Conservation (phyloP, 2,888 invertebrate species). For the Alentia gelatinosa region DNA sequence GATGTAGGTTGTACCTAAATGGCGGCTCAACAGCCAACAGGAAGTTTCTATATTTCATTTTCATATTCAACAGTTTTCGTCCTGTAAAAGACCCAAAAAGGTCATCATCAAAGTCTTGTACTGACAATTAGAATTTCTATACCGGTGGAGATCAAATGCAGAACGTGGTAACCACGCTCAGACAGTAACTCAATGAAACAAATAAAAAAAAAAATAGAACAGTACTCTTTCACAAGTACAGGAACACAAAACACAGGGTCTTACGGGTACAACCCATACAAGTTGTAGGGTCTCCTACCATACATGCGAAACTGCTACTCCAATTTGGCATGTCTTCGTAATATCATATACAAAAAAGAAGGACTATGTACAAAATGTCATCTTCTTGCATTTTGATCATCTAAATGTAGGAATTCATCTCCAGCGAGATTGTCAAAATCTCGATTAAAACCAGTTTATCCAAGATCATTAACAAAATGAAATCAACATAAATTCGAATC, state of each 20-base stretch:
- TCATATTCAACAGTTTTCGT: not conserved
- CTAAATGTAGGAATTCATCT: conserved; percentile 10
- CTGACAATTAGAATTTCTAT: not conserved
- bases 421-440: conserved; percentile 20
- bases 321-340: not conserved
- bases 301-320: not conserved
- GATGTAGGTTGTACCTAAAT: not conserved
- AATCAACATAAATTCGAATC: not conserved
- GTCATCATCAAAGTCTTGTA: not conserved
- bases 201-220: not conserved
- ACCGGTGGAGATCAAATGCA: not conserved
- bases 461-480: not conserved
- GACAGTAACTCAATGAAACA: not conserved
- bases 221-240: not conserved
- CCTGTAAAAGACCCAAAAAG: not conserved
- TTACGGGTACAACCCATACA: not conserved
- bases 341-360: not conserved
- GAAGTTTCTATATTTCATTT: not conserved
- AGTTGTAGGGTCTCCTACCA: not conserved
- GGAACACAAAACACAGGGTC: not conserved
- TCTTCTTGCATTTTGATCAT: conserved; percentile 21
- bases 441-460: not conserved
- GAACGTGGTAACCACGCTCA: not conserved
- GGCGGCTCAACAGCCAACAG: not conserved
- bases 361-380: not conserved